These are phyloP conservation scores for Mesorhabditis belari DNA, from an alignment of 2,888 invertebrate genomes.

Conservation along the genomic window DNA sequence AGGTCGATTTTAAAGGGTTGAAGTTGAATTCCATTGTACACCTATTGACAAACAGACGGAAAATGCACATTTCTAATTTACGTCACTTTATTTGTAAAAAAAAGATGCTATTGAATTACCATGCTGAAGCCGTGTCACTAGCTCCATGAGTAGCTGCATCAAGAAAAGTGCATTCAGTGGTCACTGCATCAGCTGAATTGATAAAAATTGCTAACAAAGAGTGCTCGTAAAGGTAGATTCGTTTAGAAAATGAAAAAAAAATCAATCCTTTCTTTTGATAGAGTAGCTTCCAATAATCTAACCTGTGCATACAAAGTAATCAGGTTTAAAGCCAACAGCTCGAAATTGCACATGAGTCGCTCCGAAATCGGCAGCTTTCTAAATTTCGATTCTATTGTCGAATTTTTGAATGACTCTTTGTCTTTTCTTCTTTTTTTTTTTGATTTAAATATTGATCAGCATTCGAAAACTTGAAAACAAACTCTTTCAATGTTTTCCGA, in stretches of 20 bases:
- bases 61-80: no score
- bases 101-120: conserved; percentile 13
- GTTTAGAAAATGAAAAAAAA: no score
- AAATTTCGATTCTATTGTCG: not conserved
- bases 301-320: conserved; percentile 38
- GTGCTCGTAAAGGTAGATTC: not conserved
- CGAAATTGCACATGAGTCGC: conserved; percentile 33
- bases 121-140: conserved; percentile 41
- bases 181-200: conserved; percentile 36
- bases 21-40: no score
- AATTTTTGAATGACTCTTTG: not conserved
- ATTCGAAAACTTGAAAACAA: not conserved
- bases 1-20: no score
- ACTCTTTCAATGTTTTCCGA: conserved; percentile 18
- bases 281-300: no score
- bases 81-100: not conserved
- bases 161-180: conserved; percentile 45
- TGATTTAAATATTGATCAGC: not conserved
- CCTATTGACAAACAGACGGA: no score
- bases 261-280: no score
- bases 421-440: conserved; percentile 9
- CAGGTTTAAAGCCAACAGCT: conserved; percentile 36
- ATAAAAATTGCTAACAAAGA: not conserved
- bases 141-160: conserved; percentile 41
- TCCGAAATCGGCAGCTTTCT: conserved; percentile 33